A percentile compares a stretch with the other conserved stretches of the same genome.
phyloP scores from a whole-genome alignment of 2,113 vertebrate species.

The Oostethus manadensis region DNA sequence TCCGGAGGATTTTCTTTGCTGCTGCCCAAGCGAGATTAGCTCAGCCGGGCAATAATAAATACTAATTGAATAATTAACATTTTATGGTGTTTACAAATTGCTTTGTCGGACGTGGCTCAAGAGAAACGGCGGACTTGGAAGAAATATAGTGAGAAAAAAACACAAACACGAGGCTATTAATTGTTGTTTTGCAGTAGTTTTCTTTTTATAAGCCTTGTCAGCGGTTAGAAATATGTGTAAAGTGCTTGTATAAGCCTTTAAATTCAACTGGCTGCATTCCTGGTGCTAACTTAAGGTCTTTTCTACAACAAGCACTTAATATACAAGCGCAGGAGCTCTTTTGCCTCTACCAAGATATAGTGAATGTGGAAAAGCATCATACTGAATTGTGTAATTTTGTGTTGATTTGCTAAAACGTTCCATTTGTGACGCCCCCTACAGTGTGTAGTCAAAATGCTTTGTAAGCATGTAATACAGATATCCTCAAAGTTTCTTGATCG shows the following conservation, averaged over 20 bases:
- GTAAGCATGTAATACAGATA: too few relatives aligned
- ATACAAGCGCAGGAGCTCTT: too few relatives aligned
- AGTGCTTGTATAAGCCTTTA: background rate
- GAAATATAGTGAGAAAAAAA: background rate
- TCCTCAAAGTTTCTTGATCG: too few relatives aligned
- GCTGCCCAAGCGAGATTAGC: conserved; percentile 3
- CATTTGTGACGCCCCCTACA: too few relatives aligned
- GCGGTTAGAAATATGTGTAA: background rate
- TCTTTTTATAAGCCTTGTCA: background rate
- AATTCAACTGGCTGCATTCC: background rate
- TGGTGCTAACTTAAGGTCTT: background rate
- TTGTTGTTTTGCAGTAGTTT: background rate
- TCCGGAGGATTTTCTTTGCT: conserved; percentile 4
- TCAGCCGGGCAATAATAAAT: conserved; percentile 15
- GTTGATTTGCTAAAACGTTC: too few relatives aligned
- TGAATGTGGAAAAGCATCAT: too few relatives aligned
- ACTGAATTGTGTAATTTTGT: too few relatives aligned
- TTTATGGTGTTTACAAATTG: conserved; percentile 10
- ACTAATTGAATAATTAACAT: conserved; percentile 15
- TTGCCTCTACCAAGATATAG: too few relatives aligned
- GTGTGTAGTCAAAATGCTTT: too few relatives aligned
- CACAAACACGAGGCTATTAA: background rate
- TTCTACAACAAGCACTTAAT: too few relatives aligned
- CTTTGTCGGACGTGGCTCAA: background rate
- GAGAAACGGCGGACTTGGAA: background rate